Percentiles rank a stretch among this genome's conserved stretches.
Evolutionary conservation across 2,113 vertebrate species (phyloP).

Genomic region (Rhombomys opimus): DNA sequence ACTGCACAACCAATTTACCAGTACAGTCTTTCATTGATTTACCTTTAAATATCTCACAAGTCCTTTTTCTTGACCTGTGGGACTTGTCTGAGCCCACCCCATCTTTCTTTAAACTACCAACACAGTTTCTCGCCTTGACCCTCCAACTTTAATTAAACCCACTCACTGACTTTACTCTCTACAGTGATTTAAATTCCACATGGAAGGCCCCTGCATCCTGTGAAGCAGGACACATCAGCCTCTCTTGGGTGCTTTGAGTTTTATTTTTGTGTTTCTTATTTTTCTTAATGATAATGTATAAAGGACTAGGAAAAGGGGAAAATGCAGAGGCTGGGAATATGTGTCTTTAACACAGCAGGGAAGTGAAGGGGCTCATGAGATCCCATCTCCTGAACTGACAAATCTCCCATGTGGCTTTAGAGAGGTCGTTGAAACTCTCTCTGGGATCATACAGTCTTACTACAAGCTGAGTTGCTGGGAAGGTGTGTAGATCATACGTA

Average conservation of each 20-base stretch:
- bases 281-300: background rate
- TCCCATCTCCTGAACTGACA: background rate
- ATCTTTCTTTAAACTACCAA: background rate
- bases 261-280: background rate
- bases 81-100: background rate
- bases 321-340: background rate
- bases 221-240: background rate
- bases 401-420: background rate
- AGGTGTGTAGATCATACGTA: background rate
- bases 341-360: background rate
- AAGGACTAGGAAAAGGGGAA: background rate
- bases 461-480: background rate
- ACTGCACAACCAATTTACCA: background rate
- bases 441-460: background rate
- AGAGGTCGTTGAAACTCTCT: background rate
- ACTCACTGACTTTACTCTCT: background rate
- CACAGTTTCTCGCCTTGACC: background rate
- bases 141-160: background rate
- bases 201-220: background rate
- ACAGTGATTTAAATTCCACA: background rate
- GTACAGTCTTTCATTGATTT: background rate
- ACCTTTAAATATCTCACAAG: background rate
- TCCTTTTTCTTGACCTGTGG: too few relatives aligned
- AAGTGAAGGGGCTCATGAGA: background rate
- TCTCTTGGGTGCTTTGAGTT: background rate